phyloP scores from a whole-genome alignment of 2,113 vertebrate genomes.

The Casuarius casuarius region DNA sequence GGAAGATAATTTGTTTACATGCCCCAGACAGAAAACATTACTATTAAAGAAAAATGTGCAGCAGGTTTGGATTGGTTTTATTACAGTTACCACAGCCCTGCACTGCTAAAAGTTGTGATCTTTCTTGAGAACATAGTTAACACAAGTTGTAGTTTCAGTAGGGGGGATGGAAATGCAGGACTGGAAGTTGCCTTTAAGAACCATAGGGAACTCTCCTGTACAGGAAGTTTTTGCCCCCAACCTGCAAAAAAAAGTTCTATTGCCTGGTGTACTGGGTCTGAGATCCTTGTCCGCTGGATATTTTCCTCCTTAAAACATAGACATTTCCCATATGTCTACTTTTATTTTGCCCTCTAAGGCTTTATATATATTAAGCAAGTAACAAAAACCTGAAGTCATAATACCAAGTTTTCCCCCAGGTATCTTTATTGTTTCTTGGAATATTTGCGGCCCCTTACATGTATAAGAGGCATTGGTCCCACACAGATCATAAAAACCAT shows the following conservation, averaged over 20 bases:
- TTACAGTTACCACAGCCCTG: not conserved
- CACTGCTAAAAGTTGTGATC: not conserved
- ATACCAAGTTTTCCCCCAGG: not conserved
- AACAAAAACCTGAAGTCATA: not conserved
- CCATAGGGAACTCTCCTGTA: not conserved
- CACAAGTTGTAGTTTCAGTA: not conserved
- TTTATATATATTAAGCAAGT: not conserved
- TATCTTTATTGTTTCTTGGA: constrained; percentile 20
- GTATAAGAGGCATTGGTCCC: not conserved
- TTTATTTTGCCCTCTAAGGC: not conserved
- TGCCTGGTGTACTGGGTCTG: not conserved
- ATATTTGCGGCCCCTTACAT: not conserved
- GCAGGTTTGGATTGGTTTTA: not conserved
- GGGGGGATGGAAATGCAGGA: not conserved
- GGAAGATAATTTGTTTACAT: not conserved
- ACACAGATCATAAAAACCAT: not conserved
- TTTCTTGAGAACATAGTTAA: not conserved
- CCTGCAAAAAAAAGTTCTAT: not conserved
- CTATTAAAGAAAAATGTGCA: not conserved
- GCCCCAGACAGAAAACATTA: not conserved
- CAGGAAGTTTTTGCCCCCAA: rapidly evolving
- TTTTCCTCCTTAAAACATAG: not conserved
- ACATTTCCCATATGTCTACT: not conserved
- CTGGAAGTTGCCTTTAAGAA: not conserved
- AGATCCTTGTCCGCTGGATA: not conserved